Evolutionary conservation across 2,888 invertebrate genomes (phyloP), one percentile per base, ranked within the genome.

Genomic region (Imbricaverruca yamaguchii): DNA sequence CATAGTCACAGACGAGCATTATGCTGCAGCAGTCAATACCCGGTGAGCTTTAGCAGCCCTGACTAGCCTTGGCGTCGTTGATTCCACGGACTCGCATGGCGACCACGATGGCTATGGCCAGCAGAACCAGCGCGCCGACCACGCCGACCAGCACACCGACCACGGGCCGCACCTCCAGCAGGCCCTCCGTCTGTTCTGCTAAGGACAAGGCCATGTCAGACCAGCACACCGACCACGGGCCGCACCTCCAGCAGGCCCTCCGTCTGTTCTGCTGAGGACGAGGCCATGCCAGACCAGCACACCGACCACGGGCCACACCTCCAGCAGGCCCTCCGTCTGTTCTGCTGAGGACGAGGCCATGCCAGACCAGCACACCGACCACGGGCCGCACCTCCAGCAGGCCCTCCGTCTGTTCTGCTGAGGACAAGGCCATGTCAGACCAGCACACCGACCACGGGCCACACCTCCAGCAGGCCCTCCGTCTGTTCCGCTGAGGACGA

Each of bases 141-240:
- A 74, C 53, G 1, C 74, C 74, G 11, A 55, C 74, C 74, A 74
- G 74, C 55, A 74, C 55, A 0, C 74, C 74, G 8, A 74, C 21
- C 74, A 74, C 74, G 21, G 74, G 74, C 74, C 74, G 53, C 53
- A 55, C 74, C 74, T 74, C 74, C 74, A 74, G 74, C 53, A 55
- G 53, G 11, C 74, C 23, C 21, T 15, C 74, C 74, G 53, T 55
- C 21, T 12, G 74, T 10, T 55, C 74, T 9, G 21, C 74, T 74
- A 55, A 7, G 13, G 23, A 25, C 67, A 2, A 13, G 18, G 63
- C 8, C 67, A 25, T 7, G 67, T 67, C 25, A 67, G 61, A 39
- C 21, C 18, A 63, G 61, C 18, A 63, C 18, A 21, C 61, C 13
- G 18, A 21, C 18, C 63, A 63, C n/a, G 63, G 63, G 21, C 21